These are phyloP conservation scores for Teleogryllus oceanicus DNA, from an alignment of 2,888 invertebrate genomes.

Conservation along the genomic window DNA sequence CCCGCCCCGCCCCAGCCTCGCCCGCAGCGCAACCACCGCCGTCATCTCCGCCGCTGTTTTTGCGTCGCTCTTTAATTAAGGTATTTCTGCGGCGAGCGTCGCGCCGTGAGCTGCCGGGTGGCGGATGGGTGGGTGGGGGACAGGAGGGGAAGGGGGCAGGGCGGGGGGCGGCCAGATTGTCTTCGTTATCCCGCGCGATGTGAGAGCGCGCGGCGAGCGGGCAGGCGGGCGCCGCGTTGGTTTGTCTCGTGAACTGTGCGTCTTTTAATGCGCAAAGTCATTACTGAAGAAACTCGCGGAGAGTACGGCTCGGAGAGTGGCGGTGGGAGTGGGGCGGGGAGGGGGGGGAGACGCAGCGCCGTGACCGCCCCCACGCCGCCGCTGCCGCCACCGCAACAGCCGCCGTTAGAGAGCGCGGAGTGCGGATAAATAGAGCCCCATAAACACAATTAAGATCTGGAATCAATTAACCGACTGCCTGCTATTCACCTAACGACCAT, in stretches of 20 bases:
- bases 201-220: not conserved
- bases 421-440: not conserved
- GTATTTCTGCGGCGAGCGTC: constrained; percentile 21
- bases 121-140: too few relatives aligned
- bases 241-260: constrained; percentile 32
- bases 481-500: constrained; percentile 12
- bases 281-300: constrained; percentile 24
- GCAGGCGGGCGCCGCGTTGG: constrained; percentile 11
- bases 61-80: constrained; percentile 30
- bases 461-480: not conserved
- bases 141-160: not conserved
- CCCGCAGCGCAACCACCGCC: too few relatives aligned
- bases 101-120: too few relatives aligned
- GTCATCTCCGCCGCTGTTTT: not conserved
- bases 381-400: too few relatives aligned
- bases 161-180: constrained; percentile 22
- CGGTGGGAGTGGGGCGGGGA: not conserved
- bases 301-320: not conserved
- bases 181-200: constrained; percentile 25
- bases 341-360: not conserved
- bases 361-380: not conserved
- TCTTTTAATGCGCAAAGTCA: constrained; percentile 32
- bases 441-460: constrained; percentile 12
- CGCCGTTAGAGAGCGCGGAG: not conserved
- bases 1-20: too few relatives aligned